Base-by-base conservation (phyloP, 2,113 vertebrate genomes). In the Barbus barbus region DNA sequence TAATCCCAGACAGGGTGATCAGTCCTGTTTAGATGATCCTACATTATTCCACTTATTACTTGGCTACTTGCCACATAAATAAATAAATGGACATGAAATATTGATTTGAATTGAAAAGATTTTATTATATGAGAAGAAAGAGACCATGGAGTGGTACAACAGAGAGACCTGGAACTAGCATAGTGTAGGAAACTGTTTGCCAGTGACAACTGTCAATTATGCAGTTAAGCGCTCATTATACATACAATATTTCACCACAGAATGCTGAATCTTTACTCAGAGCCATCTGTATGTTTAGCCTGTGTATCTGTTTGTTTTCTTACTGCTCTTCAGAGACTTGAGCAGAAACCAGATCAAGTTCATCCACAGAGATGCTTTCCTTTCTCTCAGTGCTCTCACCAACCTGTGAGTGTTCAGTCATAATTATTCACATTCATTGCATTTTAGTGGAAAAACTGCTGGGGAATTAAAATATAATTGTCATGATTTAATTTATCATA, bases 341-440 rank as follows among this genome's bases (percentile, higher is more conserved):
- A 99, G 98, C 83, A 96, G 96, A 91, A 99, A 99, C 90, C 89
- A 81, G 87, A 97, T 99, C 92, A 92, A 84, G 83, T 93, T 92
- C 46, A 95, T 99, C 92, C 95, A 99, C 88, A 93, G 89, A 87
- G 95, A 96, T 83, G 96, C 97, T 78, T 99, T 99, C 88, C 90
- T 93, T 58, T 95, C 94, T 65, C 93, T 97, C 89, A 93, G 91
- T 65, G 91, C 95, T 13, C 93, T 99, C 84, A 95, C 94, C 79
- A 99, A 97, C 92, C 89, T 99, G 98, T 99, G 93, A 99, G 98
- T 98, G 90, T 46, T 16, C 56, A 53, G 9, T 53, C 22, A 44
- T 51, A 22, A 33, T 51, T 67, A 65, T 22, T 78, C 78, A 67
- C n/a, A 48, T 67, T 48, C 24, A 46, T 20, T 41, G 9, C 31